Conservation (phyloP, 2,113 vertebrate genomes). For the Corapipo altera region DNA sequence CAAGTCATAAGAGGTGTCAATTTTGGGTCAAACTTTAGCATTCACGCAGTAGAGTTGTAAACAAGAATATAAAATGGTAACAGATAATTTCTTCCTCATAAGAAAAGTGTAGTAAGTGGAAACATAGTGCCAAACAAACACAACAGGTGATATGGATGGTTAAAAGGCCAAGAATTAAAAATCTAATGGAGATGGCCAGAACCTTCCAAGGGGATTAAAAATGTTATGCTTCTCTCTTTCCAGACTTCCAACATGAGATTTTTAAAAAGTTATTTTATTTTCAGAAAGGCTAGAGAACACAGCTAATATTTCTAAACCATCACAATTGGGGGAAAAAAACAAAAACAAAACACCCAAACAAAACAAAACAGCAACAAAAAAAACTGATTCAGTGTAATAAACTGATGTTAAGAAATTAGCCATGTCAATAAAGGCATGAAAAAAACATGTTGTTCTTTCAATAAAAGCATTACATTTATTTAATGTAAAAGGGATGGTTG, state of each 20-base stretch:
- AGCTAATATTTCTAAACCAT: background rate
- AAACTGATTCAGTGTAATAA: background rate
- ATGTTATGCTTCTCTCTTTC: background rate
- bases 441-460: background rate
- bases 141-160: accelerated
- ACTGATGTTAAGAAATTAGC: background rate
- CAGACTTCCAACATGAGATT: background rate
- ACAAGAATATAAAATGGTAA: background rate
- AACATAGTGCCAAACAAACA: background rate
- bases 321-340: background rate
- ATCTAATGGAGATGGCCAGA: background rate
- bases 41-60: accelerated
- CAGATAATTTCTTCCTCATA: background rate
- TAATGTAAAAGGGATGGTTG: background rate
- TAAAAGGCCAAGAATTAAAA: background rate
- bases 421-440: background rate
- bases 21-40: background rate
- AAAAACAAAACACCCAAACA: background rate
- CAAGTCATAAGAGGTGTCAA: background rate
- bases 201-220: background rate
- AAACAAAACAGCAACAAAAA: background rate
- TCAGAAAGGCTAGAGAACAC: background rate
- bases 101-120: background rate
- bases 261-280: background rate
- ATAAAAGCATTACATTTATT: background rate